Evolutionary conservation across 2,888 invertebrate species (phyloP).

Genomic region (Hydropsyche betteni): DNA sequence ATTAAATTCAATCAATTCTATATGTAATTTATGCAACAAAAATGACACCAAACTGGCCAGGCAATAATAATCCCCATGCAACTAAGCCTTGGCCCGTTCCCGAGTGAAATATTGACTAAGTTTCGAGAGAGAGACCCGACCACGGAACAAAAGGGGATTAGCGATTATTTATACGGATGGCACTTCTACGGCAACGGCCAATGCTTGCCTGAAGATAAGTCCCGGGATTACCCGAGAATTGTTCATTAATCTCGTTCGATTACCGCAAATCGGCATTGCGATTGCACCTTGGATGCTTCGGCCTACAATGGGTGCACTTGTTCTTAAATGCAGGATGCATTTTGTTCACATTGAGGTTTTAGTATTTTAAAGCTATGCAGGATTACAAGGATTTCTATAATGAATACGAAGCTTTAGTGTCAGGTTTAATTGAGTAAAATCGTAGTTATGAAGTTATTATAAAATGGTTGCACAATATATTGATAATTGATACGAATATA

Average conservation of each 20-base stretch:
- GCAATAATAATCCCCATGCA: constrained; percentile 20
- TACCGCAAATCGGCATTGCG: constrained; percentile 24
- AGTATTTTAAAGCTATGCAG: too few relatives aligned
- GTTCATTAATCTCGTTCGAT: constrained; percentile 35
- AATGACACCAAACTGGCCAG: neutral
- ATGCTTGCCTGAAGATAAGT: constrained; percentile 17
- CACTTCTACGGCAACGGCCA: constrained; percentile 18
- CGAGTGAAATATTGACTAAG: constrained; percentile 45
- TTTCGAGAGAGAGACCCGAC: constrained; percentile 39
- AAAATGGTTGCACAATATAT: too few relatives aligned
- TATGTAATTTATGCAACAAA: constrained; percentile 18
- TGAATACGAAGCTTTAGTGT: too few relatives aligned
- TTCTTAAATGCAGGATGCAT: too few relatives aligned
- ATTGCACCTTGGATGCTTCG: constrained; percentile 11
- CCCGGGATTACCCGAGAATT: constrained; percentile 35
- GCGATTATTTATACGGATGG: constrained; percentile 44
- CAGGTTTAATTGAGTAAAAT: too few relatives aligned
- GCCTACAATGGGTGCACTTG: neutral
- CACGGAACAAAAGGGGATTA: constrained; percentile 45
- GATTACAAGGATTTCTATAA: too few relatives aligned
- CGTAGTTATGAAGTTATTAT: too few relatives aligned
- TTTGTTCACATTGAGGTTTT: too few relatives aligned
- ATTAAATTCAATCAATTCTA: neutral
- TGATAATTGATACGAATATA: too few relatives aligned
- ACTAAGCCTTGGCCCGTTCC: constrained; percentile 30